Evolutionary conservation across 1,140 invertebrate genomes (phyloP).

Genomic region (Platyura marginata): DNA sequence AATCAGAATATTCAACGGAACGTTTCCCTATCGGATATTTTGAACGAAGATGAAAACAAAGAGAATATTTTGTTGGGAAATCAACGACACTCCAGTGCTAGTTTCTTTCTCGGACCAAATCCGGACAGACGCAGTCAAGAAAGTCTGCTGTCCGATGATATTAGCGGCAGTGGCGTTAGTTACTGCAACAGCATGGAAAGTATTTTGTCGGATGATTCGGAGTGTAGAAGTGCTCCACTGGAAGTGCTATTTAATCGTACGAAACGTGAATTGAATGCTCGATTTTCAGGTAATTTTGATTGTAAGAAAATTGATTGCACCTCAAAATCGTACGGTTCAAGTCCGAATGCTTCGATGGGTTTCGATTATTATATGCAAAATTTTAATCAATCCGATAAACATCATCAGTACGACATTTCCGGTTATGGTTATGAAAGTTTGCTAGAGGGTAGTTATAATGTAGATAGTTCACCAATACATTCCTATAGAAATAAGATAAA

Average conservation of each 20-base stretch:
- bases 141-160: constrained; percentile 51
- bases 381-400: too few relatives aligned
- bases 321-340: constrained; percentile 38
- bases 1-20: constrained; percentile 18
- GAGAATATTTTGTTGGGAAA: constrained; percentile 15
- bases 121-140: constrained; percentile 44
- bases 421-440: constrained; percentile 15
- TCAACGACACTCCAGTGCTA: constrained; percentile 37
- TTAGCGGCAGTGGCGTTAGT: constrained; percentile 25
- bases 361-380: constrained; percentile 22
- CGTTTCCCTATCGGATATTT: constrained; percentile 21
- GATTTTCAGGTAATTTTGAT: not conserved
- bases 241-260: constrained; percentile 42
- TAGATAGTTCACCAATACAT: not conserved
- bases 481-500: not conserved
- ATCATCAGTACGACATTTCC: constrained; percentile 15
- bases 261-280: constrained; percentile 1
- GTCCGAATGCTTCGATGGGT: constrained; percentile 29
- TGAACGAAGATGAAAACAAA: constrained; percentile 14
- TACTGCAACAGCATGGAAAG: constrained; percentile 60
- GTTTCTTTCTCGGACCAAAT: constrained; percentile 40
- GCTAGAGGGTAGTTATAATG: not conserved
- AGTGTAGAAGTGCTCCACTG: constrained; percentile 54
- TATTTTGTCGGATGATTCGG: constrained; percentile 58
- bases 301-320: constrained; percentile 13